Percentiles rank a stretch among this genome's conserved stretches.
Evolutionary conservation across 2,888 invertebrate genomes (phyloP).

Genomic region (Caenorhabditis sp.): DNA sequence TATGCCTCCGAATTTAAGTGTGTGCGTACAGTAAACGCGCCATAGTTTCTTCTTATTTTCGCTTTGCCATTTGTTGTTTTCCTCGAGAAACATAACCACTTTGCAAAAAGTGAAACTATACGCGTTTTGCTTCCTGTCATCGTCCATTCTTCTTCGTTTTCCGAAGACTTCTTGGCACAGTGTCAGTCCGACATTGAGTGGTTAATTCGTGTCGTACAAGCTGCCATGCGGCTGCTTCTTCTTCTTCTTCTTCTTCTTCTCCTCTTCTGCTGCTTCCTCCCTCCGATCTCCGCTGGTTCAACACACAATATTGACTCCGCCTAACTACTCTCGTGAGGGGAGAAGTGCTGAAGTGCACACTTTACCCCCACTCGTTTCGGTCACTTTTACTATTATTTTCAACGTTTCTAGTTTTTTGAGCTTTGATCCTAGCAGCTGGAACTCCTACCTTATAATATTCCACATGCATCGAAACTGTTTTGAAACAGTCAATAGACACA

Average conservation of each 20-base stretch:
- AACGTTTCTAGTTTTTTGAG: conserved; percentile 6
- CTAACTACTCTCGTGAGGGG: conserved; percentile 51
- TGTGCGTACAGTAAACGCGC: no score
- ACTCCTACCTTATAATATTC: no score
- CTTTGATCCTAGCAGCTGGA: background rate
- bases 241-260: conserved; percentile 7
- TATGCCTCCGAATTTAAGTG: no score
- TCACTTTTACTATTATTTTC: conserved; percentile 49
- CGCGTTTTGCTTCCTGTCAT: conserved; percentile 3
- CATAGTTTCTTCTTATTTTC: background rate
- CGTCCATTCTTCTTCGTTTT: conserved; percentile 33
- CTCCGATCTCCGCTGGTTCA: conserved; percentile 31
- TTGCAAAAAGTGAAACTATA: conserved; percentile 33
- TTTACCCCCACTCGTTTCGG: conserved; percentile 36
- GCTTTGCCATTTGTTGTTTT: background rate
- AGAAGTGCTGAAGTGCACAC: conserved; percentile 56
- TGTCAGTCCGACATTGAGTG: conserved; percentile 36
- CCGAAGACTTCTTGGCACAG: conserved; percentile 4
- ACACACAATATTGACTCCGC: conserved; percentile 47
- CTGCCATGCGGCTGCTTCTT: conserved; percentile 26
- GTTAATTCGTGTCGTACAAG: conserved; percentile 52
- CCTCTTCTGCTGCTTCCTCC: conserved; percentile 3
- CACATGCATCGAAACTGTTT: background rate
- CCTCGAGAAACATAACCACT: conserved; percentile 17
- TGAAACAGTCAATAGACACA: conserved; percentile 39